Evolutionary conservation across 1,140 invertebrate species (phyloP).

Genomic region (Scaptomyza pallida): DNA sequence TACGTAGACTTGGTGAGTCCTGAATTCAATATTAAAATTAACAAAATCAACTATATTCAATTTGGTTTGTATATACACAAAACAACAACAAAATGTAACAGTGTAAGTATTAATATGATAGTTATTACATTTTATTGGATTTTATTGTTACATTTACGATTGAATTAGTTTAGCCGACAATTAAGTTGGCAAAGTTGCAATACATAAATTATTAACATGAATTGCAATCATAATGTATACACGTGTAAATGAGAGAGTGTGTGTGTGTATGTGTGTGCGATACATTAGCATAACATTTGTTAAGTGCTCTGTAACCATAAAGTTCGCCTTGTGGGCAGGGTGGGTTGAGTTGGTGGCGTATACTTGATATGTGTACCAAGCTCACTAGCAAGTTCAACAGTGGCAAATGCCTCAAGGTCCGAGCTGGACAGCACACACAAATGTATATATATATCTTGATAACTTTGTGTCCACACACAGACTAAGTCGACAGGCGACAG

Average conservation of each 20-base stretch:
- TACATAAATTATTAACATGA: conserved; percentile 52
- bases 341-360: conserved; percentile 46
- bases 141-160: too few relatives aligned
- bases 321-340: conserved; percentile 34
- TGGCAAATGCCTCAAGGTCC: conserved; percentile 3
- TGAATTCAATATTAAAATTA: conserved; percentile 45
- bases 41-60: conserved; percentile 11
- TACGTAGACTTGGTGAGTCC: conserved; percentile 79
- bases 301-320: conserved; percentile 34
- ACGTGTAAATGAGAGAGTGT: conserved; percentile 3
- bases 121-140: conserved; percentile 40
- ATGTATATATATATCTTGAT: conserved; percentile 31
- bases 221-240: conserved; percentile 2
- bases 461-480: conserved; percentile 24
- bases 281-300: conserved; percentile 65
- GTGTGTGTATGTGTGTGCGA: conserved; percentile 27
- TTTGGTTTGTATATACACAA: conserved; percentile 39
- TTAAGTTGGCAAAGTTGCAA: conserved; percentile 59
- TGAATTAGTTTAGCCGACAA: conserved; percentile 64
- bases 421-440: too few relatives aligned
- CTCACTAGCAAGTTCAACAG: too few relatives aligned
- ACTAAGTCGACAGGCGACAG: too few relatives aligned
- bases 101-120: conserved; percentile 1
- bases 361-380: conserved; percentile 73
- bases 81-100: conserved; percentile 3